Base-by-base conservation (phyloP, 37 sponge, comb jelly and placozoan genomes). In the Oopsacas minuta region DNA sequence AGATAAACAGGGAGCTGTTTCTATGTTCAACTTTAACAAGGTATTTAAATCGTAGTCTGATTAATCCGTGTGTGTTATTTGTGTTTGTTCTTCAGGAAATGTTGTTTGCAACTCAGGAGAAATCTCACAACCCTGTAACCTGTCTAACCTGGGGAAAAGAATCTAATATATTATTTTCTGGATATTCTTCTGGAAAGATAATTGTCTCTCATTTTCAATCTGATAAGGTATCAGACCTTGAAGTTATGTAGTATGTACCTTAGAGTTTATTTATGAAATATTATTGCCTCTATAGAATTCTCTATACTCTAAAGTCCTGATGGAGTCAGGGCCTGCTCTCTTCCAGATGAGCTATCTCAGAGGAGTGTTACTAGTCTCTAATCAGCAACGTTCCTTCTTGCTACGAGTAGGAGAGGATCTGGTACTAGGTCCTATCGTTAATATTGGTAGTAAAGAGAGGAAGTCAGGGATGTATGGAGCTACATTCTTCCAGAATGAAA, bases 101-200 rank as follows among this genome's bases (percentile, higher is more conserved):
- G 83, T 17, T 82, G 83, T 37, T 38, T 82, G 83, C 39, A 38
- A 36, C 39, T 10, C 83, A 82, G 20, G 83, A 82, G 36, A 82
- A 61, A n/a, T 61, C 75, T 25, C 75, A 61, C 75, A 61, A 12
- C 22, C 22, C 84, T 0, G 88, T 92, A 20, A 88, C 84, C 32
- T 49, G 83, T 46, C 81, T 92, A 46, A 81, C 37, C 35, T 92
- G 92, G 92, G 53, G 52, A 52, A 35, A 37, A 7, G 53, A 88
- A 36, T 84, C 87, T 22, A 81, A 84, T 0, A 37, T 75, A 0
- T 69, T 92, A 23, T 89, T 83, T 82, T 88, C 85, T 86, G 92
- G 90, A 36, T 92, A 87, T 36, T 23, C 53, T 7, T 90, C 88
- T 0, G 92, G 92, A 32, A 86, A 91, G 69, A 36, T 92, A 0